Conservation (phyloP, 2,113 vertebrate genomes). For the Sialia sialis region DNA sequence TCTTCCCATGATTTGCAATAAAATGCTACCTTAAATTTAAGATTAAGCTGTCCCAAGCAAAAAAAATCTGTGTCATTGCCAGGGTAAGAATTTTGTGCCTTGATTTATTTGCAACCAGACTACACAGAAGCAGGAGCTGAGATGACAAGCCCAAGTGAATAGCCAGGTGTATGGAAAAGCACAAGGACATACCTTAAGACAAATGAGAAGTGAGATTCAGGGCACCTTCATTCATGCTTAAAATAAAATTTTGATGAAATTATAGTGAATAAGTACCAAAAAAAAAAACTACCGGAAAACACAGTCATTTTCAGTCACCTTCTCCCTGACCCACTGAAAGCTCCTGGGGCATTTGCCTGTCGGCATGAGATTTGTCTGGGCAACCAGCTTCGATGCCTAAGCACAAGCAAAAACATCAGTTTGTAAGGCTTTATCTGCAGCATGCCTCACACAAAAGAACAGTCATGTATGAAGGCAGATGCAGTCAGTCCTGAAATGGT, state of each 20-base stretch:
- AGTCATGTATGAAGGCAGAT: not conserved
- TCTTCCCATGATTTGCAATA: not conserved
- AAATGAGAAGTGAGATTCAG: not conserved
- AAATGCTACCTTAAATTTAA: not conserved
- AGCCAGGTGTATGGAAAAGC: not conserved
- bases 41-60: not conserved
- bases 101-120: not conserved
- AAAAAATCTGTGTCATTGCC: not conserved
- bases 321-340: not conserved
- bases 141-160: not conserved
- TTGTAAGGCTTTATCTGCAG: not conserved
- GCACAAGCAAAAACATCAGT: not conserved
- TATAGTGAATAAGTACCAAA: not conserved
- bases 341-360: not conserved
- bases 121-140: not conserved
- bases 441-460: not conserved
- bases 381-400: not conserved
- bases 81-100: not conserved
- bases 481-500: not conserved
- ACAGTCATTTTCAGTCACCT: not conserved
- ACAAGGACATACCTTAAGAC: not conserved
- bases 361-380: not conserved
- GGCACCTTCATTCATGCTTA: not conserved
- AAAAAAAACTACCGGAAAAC: not conserved
- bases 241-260: constrained; percentile 10